Base-by-base conservation (phyloP, 2,888 invertebrate genomes). In the Lycia hirtaria region DNA sequence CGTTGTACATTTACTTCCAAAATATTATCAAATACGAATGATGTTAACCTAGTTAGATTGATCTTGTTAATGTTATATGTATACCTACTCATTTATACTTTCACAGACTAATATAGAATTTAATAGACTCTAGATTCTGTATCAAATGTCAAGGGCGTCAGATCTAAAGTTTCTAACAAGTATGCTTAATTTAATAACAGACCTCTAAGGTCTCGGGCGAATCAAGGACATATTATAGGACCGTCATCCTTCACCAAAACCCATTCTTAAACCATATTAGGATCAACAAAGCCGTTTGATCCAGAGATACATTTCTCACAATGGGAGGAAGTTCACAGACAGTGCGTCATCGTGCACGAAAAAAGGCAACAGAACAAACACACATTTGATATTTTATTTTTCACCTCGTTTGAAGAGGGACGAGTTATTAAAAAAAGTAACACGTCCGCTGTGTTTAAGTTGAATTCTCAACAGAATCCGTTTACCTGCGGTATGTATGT, bases 251-350 rank as follows among this genome's bases (percentile, higher is more conserved):
- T 44, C 50, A 43, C 40, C 51, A 51, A 57, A 56, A 61, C 22
- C 56, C 48, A 57, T 61, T 57, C 56, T 30, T 33, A 50, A 56
- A 53, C 67, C 61, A 51, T 61, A 67, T 63, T 56, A 58, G 62
- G 62, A 64, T 33, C 56, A 63, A 67, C 65, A 67, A 66, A 65
- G 60, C 58, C 56, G 63, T 58, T 64, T 60, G 49, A 60, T 56
- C 62, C 65, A 60, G 65, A 60, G 58, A 38, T 73, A 69, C 70
- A 72, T 76, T 85, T 87, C 84, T 83, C 87, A 91, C 90, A 91
- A 90, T 89, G 88, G 86, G 69, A 90, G 89, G 90, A 90, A 90
- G 90, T 88, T 84, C 86, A 83, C 86, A 85, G 81, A 81, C 80
- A 75, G 84, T 89, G 90, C 88, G 88, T 91, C 89, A 90, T 86